These are phyloP conservation scores for Sycophila sp. DNA, from an alignment of 1,140 invertebrate genomes.

Conservation along the genomic window DNA sequence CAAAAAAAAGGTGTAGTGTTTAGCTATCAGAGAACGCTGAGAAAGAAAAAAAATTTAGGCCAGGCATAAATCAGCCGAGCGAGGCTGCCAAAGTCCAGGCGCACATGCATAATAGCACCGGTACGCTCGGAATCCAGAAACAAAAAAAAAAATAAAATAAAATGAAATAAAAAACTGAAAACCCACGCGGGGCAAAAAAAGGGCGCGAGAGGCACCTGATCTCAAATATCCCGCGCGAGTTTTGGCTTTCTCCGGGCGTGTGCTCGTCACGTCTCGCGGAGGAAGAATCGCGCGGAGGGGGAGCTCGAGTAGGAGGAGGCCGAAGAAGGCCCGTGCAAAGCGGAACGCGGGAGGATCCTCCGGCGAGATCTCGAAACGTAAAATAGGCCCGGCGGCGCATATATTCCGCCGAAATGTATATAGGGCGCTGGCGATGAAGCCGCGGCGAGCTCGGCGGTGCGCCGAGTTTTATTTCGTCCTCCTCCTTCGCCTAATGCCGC, in stretches of 20 bases:
- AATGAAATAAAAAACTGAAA: constrained; percentile 29
- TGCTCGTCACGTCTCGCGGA: constrained; percentile 4
- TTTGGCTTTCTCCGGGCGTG: not conserved
- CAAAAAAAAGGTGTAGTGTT: no score
- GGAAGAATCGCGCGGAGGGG: not conserved
- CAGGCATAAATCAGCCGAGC: no score
- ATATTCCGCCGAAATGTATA: constrained; percentile 15
- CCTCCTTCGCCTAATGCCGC: constrained; percentile 39
- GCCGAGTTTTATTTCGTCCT: constrained; percentile 49
- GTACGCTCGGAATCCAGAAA: not conserved
- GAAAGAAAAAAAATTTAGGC: no score
- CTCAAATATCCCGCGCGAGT: not conserved
- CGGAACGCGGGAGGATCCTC: not conserved
- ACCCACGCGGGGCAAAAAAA: constrained; percentile 17
- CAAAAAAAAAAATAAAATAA: constrained; percentile 22
- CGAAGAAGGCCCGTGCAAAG: not conserved
- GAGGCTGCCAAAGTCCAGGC: no score
- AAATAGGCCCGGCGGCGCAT: not conserved
- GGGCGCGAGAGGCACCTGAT: not conserved
- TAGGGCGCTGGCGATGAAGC: constrained; percentile 17
- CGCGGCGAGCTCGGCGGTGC: no score
- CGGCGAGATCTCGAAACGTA: not conserved
- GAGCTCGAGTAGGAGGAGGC: not conserved
- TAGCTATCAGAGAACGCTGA: no score
- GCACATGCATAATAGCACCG: no score